A percentile compares a stretch with the other conserved stretches of the same genome.
These are phyloP conservation scores for Mirounga angustirostris DNA, from an alignment of 2,113 vertebrate genomes.

Conservation along the genomic window DNA sequence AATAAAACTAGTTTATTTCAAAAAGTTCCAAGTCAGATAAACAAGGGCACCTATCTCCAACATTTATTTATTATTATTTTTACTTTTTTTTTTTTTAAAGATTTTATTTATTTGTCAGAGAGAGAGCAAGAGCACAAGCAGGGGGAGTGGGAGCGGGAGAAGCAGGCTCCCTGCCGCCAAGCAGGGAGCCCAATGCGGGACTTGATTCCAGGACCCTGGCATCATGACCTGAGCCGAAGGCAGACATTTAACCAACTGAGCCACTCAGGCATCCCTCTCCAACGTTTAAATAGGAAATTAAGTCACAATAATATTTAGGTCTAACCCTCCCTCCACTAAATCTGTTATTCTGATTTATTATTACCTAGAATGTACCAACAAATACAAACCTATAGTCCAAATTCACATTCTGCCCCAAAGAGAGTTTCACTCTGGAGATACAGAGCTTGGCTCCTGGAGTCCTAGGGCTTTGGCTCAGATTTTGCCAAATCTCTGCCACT, in stretches of 20 bases:
- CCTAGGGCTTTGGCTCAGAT: not conserved
- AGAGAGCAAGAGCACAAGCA: no score
- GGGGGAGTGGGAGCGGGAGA: no score
- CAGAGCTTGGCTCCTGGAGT: not conserved
- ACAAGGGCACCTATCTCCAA: not conserved
- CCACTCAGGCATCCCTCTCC: no score
- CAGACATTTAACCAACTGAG: no score
- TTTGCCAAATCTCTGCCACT: not conserved
- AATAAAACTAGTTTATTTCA: not conserved
- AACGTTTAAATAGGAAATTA: not conserved
- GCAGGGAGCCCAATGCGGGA: no score
- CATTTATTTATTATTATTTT: no score
- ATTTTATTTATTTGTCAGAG: no score
- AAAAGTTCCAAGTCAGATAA: not conserved
- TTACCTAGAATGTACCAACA: not conserved
- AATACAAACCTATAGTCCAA: not conserved
- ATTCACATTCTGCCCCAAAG: not conserved
- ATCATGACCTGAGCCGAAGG: no score
- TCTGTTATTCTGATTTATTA: not conserved
- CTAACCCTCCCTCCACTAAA: not conserved
- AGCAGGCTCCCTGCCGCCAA: no score
- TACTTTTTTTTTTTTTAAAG: no score
- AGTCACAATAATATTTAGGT: not conserved
- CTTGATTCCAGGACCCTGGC: no score
- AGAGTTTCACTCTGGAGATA: not conserved